These are phyloP conservation scores for Monoplex corrugatus DNA, from an alignment of 2,888 invertebrate genomes.

Conservation along the genomic window DNA sequence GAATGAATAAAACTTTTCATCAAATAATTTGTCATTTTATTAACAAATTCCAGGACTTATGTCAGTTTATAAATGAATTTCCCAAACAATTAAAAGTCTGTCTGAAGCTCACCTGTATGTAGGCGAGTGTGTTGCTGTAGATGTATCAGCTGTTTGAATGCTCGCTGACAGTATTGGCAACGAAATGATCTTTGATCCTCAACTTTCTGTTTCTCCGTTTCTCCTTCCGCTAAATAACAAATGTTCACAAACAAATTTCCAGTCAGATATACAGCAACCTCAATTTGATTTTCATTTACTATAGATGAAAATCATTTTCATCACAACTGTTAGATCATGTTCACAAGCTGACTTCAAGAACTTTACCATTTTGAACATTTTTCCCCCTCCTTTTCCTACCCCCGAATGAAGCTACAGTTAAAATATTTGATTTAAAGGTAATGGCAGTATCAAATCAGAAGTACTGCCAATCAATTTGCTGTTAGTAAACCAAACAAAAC, in stretches of 20 bases:
- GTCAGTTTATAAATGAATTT: neutral
- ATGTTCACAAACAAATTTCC: neutral
- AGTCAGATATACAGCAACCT: neutral
- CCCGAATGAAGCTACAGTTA: no score
- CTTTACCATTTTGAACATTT: no score
- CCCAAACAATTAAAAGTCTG: neutral
- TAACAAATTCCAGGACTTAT: neutral
- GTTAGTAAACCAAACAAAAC: no score
- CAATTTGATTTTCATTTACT: neutral
- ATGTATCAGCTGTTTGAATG: slow-evolving; percentile 98
- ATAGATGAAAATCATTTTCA: no score
- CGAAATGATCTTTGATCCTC: slow-evolving; percentile 90
- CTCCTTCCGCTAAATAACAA: slow-evolving; percentile 38
- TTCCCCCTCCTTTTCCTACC: no score
- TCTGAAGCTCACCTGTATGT: slow-evolving; percentile 91
- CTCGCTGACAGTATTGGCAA: slow-evolving; percentile 97
- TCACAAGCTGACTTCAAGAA: no score
- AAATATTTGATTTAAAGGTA: no score
- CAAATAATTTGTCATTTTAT: no score
- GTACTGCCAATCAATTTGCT: no score
- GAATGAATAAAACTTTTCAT: no score
- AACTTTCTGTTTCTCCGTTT: slow-evolving; percentile 48
- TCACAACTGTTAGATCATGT: no score
- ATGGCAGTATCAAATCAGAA: no score
- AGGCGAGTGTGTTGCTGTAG: slow-evolving; percentile 97